Percentiles rank a stretch among this genome's conserved stretches.
Evolutionary conservation across 1,140 invertebrate species (phyloP).

Genomic region (Thaumatotibia leucotreta): DNA sequence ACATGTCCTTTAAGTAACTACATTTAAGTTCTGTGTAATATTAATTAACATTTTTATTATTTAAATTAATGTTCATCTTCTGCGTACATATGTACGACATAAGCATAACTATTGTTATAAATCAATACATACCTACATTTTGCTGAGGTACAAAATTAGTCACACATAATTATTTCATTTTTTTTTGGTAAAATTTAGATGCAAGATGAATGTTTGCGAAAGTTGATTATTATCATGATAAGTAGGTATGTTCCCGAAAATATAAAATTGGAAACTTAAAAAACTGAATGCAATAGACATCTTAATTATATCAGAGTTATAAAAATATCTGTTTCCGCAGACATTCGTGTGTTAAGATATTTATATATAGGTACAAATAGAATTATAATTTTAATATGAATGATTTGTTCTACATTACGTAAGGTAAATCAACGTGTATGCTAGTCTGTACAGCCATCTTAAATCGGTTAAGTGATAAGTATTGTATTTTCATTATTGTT

Average conservation of each 20-base stretch:
- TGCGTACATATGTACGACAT: too few species aligned
- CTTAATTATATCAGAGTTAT: not conserved
- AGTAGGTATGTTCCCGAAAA: not conserved
- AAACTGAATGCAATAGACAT: not conserved
- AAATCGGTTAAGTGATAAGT: slow-evolving; percentile 46
- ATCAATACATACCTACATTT: too few species aligned
- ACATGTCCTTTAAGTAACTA: too few species aligned
- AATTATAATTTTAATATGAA: slow-evolving; percentile 47
- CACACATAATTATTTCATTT: not conserved
- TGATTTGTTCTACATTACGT: slow-evolving; percentile 44
- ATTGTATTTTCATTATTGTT: slow-evolving; percentile 55
- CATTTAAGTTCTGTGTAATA: too few species aligned
- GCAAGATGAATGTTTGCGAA: not conserved
- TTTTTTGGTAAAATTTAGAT: not conserved
- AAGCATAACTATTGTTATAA: too few species aligned
- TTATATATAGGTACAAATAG: slow-evolving; percentile 50
- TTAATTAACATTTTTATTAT: too few species aligned
- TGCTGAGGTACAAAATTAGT: not conserved
- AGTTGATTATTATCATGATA: too few species aligned
- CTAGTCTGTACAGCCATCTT: slow-evolving; percentile 69
- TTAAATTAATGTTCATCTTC: too few species aligned
- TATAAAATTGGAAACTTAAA: not conserved
- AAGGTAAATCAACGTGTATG: slow-evolving; percentile 45
- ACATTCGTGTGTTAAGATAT: slow-evolving; percentile 29
- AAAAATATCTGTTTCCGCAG: not conserved